Evolutionary conservation across 2,797 vertebrate species (phyloP).

Genomic region (Balearica regulorum): DNA sequence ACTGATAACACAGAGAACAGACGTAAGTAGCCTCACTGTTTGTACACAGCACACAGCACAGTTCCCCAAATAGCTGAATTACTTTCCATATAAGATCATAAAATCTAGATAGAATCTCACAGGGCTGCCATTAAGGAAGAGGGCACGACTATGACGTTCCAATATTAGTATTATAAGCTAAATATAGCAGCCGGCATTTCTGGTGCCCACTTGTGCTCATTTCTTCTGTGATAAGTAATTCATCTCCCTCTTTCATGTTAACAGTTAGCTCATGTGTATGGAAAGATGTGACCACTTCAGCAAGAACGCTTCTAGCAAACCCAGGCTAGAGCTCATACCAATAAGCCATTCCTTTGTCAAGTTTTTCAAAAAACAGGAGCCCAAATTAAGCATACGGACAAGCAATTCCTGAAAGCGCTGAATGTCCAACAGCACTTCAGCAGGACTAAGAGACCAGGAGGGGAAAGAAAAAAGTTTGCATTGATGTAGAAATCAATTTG

Average conservation of each 20-base stretch:
- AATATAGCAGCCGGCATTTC: constrained; percentile 18
- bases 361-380: not conserved
- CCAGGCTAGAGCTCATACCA: not conserved
- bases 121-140: constrained; percentile 5
- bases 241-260: not conserved
- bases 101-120: constrained; percentile 42
- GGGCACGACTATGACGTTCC: not conserved
- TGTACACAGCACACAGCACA: constrained; percentile 17
- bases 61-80: constrained; percentile 42
- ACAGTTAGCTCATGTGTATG: not conserved
- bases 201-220: constrained; percentile 11
- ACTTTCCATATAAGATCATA: constrained; percentile 62
- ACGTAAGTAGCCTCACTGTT: constrained; percentile 49
- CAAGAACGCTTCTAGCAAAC: not conserved
- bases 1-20: constrained; percentile 50
- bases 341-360: not conserved
- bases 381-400: not conserved
- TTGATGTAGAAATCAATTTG: not conserved
- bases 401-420: not conserved
- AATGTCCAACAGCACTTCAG: not conserved
- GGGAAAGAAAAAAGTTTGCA: not conserved
- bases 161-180: constrained; percentile 52
- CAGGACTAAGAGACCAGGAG: not conserved
- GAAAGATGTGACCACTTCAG: constrained; percentile 1
- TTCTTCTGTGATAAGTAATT: constrained; percentile 37